phyloP scores from a whole-genome alignment of 2,797 vertebrate species.

The Alexandromys oeconomus region DNA sequence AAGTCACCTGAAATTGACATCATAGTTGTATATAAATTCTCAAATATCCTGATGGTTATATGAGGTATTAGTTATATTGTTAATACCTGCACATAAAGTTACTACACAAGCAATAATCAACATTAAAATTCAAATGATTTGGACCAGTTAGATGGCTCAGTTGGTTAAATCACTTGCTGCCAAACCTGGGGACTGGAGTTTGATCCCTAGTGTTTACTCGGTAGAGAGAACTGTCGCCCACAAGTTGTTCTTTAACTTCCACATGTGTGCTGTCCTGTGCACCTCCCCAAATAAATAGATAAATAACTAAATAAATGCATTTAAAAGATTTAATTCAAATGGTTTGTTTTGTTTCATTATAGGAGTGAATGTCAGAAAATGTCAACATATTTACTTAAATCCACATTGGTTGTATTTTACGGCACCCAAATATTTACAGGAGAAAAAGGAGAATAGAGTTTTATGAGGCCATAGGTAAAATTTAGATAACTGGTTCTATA shows the following conservation, averaged over 20 bases:
- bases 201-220: not conserved
- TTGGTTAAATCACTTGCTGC: not conserved
- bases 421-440: conserved; percentile 81
- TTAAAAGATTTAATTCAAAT: not conserved
- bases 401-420: conserved; percentile 68
- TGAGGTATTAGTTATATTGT: conserved; percentile 87
- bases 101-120: conserved; percentile 87
- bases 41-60: conserved; percentile 74
- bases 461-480: conserved; percentile 92
- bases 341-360: conserved; percentile 54
- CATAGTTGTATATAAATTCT: conserved; percentile 77
- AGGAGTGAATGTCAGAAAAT: conserved; percentile 46
- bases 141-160: not conserved
- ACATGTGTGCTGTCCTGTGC: not conserved
- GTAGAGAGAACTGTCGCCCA: not conserved
- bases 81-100: conserved; percentile 88
- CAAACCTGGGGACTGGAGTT: not conserved
- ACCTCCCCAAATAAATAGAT: not conserved
- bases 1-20: conserved; percentile 71
- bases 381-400: conserved; percentile 58
- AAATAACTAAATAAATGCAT: not conserved
- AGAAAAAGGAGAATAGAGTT: conserved; percentile 91
- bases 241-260: not conserved
- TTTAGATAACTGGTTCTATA: conserved; percentile 92
- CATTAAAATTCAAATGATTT: conserved; percentile 77